Conservation (phyloP, 2,113 vertebrate genomes). For the Geococcyx californianus region DNA sequence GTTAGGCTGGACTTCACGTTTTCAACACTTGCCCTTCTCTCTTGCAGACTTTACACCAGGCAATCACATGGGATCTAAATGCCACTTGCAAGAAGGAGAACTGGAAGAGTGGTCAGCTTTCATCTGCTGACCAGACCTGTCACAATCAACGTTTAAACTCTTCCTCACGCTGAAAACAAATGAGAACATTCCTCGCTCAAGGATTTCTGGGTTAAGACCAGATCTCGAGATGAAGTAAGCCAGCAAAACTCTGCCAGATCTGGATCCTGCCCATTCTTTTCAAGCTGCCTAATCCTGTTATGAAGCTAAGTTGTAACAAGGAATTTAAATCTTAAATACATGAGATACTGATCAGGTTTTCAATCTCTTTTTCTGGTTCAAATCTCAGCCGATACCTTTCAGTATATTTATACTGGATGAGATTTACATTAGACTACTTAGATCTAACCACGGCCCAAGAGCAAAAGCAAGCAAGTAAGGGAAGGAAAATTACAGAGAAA, state of each 20-base stretch:
- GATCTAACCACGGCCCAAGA: neutral
- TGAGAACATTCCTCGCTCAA: neutral
- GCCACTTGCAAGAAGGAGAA: neutral
- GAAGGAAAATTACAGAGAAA: neutral
- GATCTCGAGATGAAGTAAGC: neutral
- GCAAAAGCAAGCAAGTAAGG: conserved; percentile 1
- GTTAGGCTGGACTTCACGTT: neutral
- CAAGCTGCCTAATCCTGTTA: conserved; percentile 60
- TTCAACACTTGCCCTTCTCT: neutral
- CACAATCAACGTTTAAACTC: neutral
- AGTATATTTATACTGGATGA: conserved; percentile 24
- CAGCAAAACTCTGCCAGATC: conserved; percentile 30
- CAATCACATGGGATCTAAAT: neutral
- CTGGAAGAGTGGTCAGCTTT: neutral
- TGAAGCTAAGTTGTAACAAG: conserved; percentile 40
- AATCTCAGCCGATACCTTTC: conserved; percentile 22
- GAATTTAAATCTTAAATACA: conserved; percentile 57
- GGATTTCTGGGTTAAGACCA: conserved; percentile 49
- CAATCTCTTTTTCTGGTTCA: conserved; percentile 32
- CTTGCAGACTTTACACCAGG: neutral
- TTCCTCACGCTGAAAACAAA: neutral
- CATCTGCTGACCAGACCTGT: neutral
- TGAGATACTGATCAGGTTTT: neutral
- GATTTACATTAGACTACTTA: neutral
- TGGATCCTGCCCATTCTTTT: conserved; percentile 31